These are phyloP conservation scores for Oxystoma pomonae DNA, from an alignment of 2,888 invertebrate species.

Conservation along the genomic window DNA sequence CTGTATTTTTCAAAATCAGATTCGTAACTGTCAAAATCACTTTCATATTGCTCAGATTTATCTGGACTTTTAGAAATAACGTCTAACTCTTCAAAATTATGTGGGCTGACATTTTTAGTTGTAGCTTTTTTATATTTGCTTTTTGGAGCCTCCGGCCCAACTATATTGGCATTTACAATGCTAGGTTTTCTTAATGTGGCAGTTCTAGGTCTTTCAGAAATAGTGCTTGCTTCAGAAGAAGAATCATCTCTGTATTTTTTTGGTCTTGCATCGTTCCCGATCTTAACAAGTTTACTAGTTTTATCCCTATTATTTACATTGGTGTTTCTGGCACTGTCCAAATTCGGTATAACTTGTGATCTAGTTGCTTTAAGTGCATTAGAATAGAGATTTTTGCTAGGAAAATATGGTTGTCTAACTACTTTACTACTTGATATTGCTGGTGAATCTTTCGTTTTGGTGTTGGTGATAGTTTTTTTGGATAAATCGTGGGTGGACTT, in stretches of 20 bases:
- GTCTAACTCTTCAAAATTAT: constrained; percentile 9
- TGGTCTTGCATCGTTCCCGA: neutral
- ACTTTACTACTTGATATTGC: constrained; percentile 36
- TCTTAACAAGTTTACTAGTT: neutral
- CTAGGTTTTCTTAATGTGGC: constrained; percentile 43
- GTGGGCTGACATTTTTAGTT: too few relatives aligned
- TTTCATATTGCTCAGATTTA: constrained; percentile 46
- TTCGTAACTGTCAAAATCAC: constrained; percentile 57
- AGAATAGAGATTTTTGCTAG: constrained; percentile 40
- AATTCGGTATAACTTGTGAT: constrained; percentile 5
- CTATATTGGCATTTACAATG: constrained; percentile 42
- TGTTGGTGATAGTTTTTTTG: neutral
- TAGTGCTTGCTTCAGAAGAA: constrained; percentile 31
- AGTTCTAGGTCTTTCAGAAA: constrained; percentile 42
- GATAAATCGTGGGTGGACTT: neutral
- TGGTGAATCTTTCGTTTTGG: constrained; percentile 1
- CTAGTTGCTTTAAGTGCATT: constrained; percentile 33
- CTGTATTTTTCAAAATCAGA: constrained; percentile 53
- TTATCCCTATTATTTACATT: neutral
- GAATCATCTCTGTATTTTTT: constrained; percentile 18
- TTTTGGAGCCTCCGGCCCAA: constrained; percentile 31
- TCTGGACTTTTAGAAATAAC: constrained; percentile 10
- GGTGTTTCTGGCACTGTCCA: neutral
- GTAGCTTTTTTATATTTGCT: neutral
- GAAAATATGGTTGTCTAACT: constrained; percentile 42